phyloP scores from a whole-genome alignment of 2,113 vertebrate genomes.

The Theristicus caerulescens region DNA sequence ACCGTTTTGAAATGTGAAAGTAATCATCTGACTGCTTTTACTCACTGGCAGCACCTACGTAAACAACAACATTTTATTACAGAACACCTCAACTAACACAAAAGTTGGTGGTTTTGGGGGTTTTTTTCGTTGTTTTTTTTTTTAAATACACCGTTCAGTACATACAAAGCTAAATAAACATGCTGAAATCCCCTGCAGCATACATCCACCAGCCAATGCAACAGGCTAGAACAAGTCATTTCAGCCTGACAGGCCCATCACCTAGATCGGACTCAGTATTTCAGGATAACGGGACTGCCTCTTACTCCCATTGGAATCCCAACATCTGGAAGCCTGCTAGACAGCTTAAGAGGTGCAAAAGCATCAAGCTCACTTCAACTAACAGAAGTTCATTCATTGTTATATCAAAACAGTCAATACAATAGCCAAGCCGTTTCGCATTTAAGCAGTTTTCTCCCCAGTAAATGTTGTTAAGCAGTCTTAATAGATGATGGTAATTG shows the following conservation, averaged over 20 bases:
- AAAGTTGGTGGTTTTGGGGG: not conserved
- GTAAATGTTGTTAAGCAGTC: not conserved
- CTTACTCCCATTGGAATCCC: not conserved
- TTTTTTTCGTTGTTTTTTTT: not conserved
- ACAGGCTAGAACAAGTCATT: not conserved
- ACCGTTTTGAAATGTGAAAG: constrained; percentile 89
- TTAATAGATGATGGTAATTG: not conserved
- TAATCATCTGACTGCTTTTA: constrained; percentile 93
- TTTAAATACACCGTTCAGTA: not conserved
- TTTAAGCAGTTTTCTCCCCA: not conserved
- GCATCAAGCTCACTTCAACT: not conserved
- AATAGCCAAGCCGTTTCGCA: not conserved
- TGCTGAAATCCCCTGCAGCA: not conserved
- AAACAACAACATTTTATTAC: not conserved
- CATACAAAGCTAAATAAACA: not conserved
- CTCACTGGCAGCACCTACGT: constrained; percentile 87
- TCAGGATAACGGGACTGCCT: not conserved
- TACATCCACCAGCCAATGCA: not conserved
- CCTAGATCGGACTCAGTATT: not conserved
- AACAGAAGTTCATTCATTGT: rapidly evolving
- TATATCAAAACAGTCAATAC: rapidly evolving
- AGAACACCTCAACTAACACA: too few relatives aligned
- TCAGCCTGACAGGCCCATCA: not conserved
- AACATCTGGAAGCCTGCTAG: not conserved
- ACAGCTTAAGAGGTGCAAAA: not conserved